A percentile compares a stretch with the other conserved stretches of the same genome.
Conservation (phyloP, 1,140 invertebrate species). For the Drosophila nannoptera region DNA sequence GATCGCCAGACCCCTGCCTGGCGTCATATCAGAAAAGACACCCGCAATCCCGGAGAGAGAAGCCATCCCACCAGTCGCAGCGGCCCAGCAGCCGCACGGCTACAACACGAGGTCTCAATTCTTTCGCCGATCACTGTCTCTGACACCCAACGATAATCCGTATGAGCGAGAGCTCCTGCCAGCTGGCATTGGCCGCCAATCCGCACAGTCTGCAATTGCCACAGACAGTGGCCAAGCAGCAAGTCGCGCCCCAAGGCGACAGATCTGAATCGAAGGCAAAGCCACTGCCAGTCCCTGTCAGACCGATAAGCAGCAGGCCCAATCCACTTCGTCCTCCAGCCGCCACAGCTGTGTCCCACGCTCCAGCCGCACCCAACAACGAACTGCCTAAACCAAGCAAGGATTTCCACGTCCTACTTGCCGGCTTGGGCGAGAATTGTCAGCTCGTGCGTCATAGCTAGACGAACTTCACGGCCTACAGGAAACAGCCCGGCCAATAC, state of each 20-base stretch:
- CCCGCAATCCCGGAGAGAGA: too few relatives aligned
- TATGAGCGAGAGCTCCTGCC: background rate
- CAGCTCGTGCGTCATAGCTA: constrained; percentile 15
- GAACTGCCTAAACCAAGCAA: background rate
- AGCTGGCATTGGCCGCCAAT: constrained; percentile 3
- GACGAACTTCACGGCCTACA: too few relatives aligned
- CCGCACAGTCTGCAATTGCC: constrained; percentile 14
- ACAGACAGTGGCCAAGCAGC: background rate
- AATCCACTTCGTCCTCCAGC: too few relatives aligned
- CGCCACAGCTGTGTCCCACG: too few relatives aligned
- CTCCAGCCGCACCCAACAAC: too few relatives aligned
- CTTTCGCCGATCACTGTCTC: too few relatives aligned
- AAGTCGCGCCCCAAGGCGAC: too few relatives aligned
- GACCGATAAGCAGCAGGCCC: background rate
- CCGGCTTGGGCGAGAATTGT: constrained; percentile 9
- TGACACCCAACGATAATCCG: constrained; percentile 8
- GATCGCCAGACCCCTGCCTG: too few relatives aligned
- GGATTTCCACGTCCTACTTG: background rate
- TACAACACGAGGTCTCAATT: too few relatives aligned
- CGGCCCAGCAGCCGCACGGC: too few relatives aligned
- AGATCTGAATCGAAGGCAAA: background rate
- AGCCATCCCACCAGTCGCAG: background rate
- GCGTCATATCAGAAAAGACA: too few relatives aligned
- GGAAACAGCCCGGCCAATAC: constrained; percentile 1
- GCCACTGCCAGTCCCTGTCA: too few relatives aligned